phyloP scores from a whole-genome alignment of 2,797 vertebrate species.

The Macroramphosus scolopax region DNA sequence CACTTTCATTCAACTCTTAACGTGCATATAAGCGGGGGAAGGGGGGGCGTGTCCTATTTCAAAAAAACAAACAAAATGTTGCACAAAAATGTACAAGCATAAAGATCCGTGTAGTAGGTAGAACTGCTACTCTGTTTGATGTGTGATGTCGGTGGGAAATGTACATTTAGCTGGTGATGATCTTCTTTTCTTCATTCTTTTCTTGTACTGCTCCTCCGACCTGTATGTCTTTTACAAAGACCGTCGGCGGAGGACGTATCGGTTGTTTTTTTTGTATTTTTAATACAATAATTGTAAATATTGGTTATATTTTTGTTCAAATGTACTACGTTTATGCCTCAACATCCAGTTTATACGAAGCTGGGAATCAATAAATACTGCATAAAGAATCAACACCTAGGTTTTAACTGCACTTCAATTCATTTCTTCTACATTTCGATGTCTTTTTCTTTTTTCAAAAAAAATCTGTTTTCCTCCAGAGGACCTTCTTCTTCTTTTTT shows the following conservation, averaged over 20 bases:
- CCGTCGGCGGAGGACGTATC: constrained; percentile 98
- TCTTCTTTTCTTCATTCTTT: constrained; percentile 87
- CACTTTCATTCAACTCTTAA: constrained; percentile 88
- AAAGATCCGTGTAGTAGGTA: constrained; percentile 96
- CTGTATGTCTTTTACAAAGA: constrained; percentile 99
- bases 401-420: constrained; percentile 72
- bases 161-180: constrained; percentile 98
- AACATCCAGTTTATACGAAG: constrained; percentile 98
- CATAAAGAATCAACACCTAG: constrained; percentile 72
- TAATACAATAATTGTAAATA: constrained; percentile 99
- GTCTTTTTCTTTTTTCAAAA: constrained; percentile 43
- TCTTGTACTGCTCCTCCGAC: constrained; percentile 96
- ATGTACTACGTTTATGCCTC: constrained; percentile 99
- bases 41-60: constrained; percentile 83
- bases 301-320: constrained; percentile 99
- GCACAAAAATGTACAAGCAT: constrained; percentile 96
- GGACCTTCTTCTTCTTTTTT: constrained; percentile 15
- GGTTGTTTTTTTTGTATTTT: constrained; percentile 95
- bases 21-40: constrained; percentile 92
- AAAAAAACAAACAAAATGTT: constrained; percentile 85
- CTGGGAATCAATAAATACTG: constrained; percentile 98
- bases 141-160: constrained; percentile 99
- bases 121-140: constrained; percentile 94
- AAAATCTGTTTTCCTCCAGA: constrained; percentile 32
- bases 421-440: constrained; percentile 40